A percentile compares a stretch with the other conserved stretches of the same genome.
These are phyloP conservation scores for Hydrophis major DNA, from an alignment of 2,797 vertebrate species.

Conservation along the genomic window DNA sequence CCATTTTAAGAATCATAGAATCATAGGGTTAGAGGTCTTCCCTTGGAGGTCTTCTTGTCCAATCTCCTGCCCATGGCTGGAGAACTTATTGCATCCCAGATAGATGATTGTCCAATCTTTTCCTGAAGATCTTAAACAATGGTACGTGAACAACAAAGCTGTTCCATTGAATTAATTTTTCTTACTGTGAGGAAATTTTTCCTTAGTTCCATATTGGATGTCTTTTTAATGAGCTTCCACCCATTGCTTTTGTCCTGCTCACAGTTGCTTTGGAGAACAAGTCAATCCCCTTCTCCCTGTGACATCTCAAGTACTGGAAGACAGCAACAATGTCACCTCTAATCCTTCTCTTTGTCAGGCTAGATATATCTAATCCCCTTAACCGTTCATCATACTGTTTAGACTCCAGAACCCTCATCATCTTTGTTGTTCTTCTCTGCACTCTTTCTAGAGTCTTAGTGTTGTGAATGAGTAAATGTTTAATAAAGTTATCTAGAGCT, in stretches of 20 bases:
- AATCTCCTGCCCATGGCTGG: background rate
- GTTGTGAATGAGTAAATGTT: too few relatives aligned
- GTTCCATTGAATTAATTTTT: background rate
- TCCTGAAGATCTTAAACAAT: background rate
- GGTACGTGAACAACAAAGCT: background rate
- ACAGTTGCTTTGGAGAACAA: background rate
- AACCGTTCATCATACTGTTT: background rate
- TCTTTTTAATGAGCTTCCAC: background rate
- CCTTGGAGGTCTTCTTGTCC: background rate
- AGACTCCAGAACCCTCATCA: background rate
- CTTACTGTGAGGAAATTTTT: background rate
- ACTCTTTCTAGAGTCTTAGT: background rate
- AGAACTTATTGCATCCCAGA: background rate
- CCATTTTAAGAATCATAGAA: background rate
- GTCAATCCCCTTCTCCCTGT: background rate
- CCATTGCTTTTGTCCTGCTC: background rate
- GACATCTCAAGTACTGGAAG: background rate
- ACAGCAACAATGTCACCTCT: background rate
- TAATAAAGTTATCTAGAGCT: too few relatives aligned
- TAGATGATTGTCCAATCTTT: background rate
- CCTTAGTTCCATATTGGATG: background rate
- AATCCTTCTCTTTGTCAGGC: background rate
- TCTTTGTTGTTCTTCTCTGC: background rate
- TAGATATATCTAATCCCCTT: background rate
- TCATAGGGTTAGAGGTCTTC: background rate